A percentile compares a stretch with the other conserved stretches of the same genome.
phyloP scores from a whole-genome alignment of 2,888 invertebrate genomes.

The Eurytoma adleriae region DNA sequence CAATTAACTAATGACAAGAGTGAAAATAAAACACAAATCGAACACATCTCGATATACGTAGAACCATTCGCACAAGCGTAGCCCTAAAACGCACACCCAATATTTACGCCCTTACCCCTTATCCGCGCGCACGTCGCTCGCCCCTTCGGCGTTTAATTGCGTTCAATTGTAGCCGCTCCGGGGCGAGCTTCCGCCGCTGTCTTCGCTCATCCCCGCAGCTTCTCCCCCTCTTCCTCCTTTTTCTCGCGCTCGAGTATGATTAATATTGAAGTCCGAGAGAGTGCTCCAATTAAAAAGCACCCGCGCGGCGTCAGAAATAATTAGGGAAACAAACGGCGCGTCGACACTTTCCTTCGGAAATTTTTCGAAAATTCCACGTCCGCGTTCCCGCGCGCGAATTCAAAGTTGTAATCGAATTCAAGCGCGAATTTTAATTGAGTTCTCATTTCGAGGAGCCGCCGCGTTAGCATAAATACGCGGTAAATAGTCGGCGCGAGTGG shows the following conservation, averaged over 20 bases:
- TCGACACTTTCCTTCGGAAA: no score
- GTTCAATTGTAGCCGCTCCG: constrained; percentile 53
- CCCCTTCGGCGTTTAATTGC: constrained; percentile 51
- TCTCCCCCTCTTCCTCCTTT: constrained; percentile 1
- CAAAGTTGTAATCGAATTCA: not conserved
- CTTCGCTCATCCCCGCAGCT: not conserved
- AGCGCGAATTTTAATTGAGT: no score
- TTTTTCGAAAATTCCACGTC: not conserved
- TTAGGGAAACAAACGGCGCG: not conserved
- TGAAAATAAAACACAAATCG: no score
- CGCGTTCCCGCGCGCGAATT: not conserved
- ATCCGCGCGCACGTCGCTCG: constrained; percentile 25
- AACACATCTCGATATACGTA: no score
- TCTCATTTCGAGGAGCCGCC: no score
- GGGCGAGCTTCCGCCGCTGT: not conserved
- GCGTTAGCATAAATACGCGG: no score
- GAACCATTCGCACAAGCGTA: not conserved
- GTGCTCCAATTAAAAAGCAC: constrained; percentile 42
- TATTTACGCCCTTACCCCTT: no score
- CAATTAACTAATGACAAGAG: no score
- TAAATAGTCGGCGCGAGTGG: no score
- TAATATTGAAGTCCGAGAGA: constrained; percentile 31
- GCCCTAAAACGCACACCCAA: not conserved
- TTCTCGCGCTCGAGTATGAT: constrained; percentile 41
- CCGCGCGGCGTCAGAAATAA: constrained; percentile 18